Evolutionary conservation across 2,797 vertebrate species (phyloP).

Genomic region (Myotis findleyi): DNA sequence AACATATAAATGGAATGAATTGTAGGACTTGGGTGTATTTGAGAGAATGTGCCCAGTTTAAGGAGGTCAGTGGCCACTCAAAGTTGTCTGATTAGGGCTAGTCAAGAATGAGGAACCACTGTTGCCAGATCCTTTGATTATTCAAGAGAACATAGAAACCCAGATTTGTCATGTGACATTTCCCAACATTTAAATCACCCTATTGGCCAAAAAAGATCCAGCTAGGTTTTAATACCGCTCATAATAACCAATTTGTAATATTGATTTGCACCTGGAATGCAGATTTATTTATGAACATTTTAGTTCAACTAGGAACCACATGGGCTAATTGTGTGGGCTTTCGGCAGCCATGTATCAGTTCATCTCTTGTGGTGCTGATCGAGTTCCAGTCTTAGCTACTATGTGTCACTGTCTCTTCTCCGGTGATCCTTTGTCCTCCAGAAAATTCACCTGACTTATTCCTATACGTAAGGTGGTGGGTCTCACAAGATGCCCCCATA

Average conservation of each 20-base stretch:
- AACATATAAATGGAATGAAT: not conserved
- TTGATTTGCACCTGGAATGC: not conserved
- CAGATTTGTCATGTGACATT: not conserved
- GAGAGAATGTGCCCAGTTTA: not conserved
- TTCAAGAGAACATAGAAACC: not conserved
- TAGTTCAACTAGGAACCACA: not conserved
- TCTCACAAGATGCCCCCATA: not conserved
- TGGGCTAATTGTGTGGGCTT: not conserved
- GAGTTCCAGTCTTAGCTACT: not conserved
- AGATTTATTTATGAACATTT: not conserved
- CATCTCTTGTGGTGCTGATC: not conserved
- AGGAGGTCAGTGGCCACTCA: not conserved
- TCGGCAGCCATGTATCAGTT: not conserved
- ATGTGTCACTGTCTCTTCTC: not conserved
- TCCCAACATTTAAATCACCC: not conserved
- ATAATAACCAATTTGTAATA: not conserved
- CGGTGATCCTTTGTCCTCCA: not conserved
- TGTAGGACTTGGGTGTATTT: not conserved
- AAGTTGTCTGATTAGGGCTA: not conserved
- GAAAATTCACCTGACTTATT: not conserved
- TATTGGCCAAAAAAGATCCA: not conserved
- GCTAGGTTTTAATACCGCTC: not conserved
- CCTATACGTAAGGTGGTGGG: not conserved
- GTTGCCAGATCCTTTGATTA: not conserved
- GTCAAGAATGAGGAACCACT: not conserved